Percentiles rank a stretch among this genome's conserved stretches.
Evolutionary conservation across 2,113 vertebrate genomes (phyloP).

Genomic region (Beaufortia kweichowensis): DNA sequence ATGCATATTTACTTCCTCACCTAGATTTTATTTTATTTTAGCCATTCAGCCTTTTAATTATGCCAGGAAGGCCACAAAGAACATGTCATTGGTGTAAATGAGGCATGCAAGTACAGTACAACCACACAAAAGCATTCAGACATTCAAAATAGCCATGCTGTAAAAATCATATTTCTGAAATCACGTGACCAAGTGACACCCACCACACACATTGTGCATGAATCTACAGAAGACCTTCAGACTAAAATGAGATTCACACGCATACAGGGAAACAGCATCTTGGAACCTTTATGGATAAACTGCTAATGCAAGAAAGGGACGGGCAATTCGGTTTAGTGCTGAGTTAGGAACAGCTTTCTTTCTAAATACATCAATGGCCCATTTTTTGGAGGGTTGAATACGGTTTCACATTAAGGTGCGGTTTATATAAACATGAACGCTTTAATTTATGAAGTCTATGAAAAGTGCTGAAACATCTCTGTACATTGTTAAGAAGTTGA

Average conservation of each 20-base stretch:
- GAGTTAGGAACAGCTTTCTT: background rate
- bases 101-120: background rate
- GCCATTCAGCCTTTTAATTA: background rate
- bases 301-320: background rate
- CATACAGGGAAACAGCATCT: background rate
- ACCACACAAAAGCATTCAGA: background rate
- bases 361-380: conserved; percentile 8
- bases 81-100: too few species aligned
- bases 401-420: background rate
- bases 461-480: conserved; percentile 33
- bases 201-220: background rate
- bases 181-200: background rate
- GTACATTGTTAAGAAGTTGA: background rate
- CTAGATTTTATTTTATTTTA: background rate
- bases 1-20: background rate
- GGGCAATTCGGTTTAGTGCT: background rate
- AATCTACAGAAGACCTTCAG: conserved; percentile 39
- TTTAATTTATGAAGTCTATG: background rate
- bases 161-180: background rate
- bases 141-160: background rate
- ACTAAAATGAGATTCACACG: conserved; percentile 18
- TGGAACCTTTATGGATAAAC: conserved; percentile 6
- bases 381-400: background rate
- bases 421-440: conserved; percentile 15
- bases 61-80: background rate